Base-by-base conservation (phyloP, 2,797 vertebrate species). In the Lagodon rhomboides region DNA sequence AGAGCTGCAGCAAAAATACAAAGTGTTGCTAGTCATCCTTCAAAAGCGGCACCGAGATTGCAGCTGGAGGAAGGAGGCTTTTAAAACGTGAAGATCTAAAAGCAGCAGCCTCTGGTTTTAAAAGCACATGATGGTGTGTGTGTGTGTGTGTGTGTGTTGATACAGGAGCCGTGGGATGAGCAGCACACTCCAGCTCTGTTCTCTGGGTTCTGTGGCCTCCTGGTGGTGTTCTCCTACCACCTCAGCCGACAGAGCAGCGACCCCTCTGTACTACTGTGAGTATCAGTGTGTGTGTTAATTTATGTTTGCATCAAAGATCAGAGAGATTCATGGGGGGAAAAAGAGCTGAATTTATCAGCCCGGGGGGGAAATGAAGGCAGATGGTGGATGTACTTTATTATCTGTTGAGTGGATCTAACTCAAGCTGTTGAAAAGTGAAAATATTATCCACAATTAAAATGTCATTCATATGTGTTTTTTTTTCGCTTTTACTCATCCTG, bases 161-260 rank as follows among this genome's bases (percentile, higher is more conserved):
- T 88, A 49, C 89, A 99, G 98, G 97, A 98, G 43, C 97, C 98
- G 0, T 99, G 98, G 98, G 97, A 99, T 77, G 95, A 96, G 41
- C 97, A 98, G 87, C 98, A 99, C 88, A 99, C 98, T 65, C 98
- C 98, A 0, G 97, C 97, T 0, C 90, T 99, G 78, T 99, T 99
- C 75, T 99, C 98, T 56, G 96, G 96, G 70, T 99, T 99, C 94
- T 99, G 98, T 89, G 98, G 98, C 58, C 96, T 99, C 83, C 81
- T 99, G 82, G 97, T 99, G 34, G 96, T 97, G 2, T 95, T 98
- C 83, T 99, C 97, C 43, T 99, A 98, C 87, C 98, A 99, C 83
- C 96, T 99, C 83, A 99, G 98, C 90, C 95, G 98, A 67, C 98
- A 99, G 92, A 99, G 97, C 96, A 99, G 98, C 2, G 97, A 99